Percentiles rank a stretch among this genome's conserved stretches.
Conservation (phyloP, 2,113 vertebrate species). For the Pachypanchax playfairii region DNA sequence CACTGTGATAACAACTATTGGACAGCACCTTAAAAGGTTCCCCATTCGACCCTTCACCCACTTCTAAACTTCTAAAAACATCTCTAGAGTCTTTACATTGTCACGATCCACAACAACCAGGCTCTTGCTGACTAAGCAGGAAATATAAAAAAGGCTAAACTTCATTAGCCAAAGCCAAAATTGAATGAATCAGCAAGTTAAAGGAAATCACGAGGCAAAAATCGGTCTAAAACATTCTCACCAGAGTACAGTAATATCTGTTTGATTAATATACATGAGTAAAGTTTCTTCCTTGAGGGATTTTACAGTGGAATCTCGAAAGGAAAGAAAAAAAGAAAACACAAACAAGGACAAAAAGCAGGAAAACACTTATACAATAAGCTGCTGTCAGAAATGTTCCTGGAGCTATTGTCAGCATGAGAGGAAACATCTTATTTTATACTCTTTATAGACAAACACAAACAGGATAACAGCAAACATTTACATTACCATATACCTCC, state of each 20-base stretch:
- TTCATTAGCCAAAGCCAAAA: slow-evolving; percentile 1
- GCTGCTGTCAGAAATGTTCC: slow-evolving; percentile 43
- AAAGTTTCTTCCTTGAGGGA: neutral
- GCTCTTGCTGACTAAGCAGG: neutral
- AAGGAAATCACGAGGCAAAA: too few relatives aligned
- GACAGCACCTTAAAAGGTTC: slow-evolving; percentile 48
- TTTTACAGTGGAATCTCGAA: neutral
- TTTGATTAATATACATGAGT: too few relatives aligned
- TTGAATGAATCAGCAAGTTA: too few relatives aligned
- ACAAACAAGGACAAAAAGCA: neutral
- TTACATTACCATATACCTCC: slow-evolving; percentile 17
- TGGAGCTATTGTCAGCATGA: slow-evolving; percentile 47
- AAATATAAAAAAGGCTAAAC: slow-evolving; percentile 9
- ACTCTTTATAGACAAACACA: slow-evolving; percentile 1
- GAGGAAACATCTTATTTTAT: slow-evolving; percentile 19
- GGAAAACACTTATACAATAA: slow-evolving; percentile 19
- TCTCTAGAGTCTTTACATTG: neutral
- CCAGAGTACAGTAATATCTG: too few relatives aligned
- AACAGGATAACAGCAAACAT: slow-evolving; percentile 15
- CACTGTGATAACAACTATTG: slow-evolving; percentile 26
- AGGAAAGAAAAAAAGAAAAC: neutral
- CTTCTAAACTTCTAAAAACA: slow-evolving; percentile 15
- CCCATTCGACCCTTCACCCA: slow-evolving; percentile 28
- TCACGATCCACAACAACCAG: neutral
- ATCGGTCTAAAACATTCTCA: too few relatives aligned